Base-by-base conservation (phyloP, 2,797 vertebrate species). In the Clarias laeviceps region DNA sequence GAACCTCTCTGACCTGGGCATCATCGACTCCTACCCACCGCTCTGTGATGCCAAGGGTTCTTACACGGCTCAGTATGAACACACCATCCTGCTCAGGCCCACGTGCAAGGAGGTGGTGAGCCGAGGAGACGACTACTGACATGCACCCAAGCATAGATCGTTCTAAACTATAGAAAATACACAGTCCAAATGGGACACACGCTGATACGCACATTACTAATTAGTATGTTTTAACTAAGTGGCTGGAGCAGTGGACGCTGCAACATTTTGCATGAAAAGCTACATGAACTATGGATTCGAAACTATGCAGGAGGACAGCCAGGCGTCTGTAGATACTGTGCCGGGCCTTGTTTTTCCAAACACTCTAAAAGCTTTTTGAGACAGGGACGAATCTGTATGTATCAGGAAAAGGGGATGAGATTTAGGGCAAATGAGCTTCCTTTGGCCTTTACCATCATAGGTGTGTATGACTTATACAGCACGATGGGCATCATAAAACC, bases 21-120 rank as follows among this genome's bases (percentile, higher is more conserved):
- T 99, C 90, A 97, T 99, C 91, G 98, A 99, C 92, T 97, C 98
- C 0, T 99, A 99, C 88, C 98, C 98, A 0, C 98, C 98, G 0
- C 94, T 99, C 6, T 99, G 98, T 76, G 98, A 99, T 95, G 96
- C 97, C 91, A 99, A 98, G 94, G 98, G 98, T 92, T 99, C 97
- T 0, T 99, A 99, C 92, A 99, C 98, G 0, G 98, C 98, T 34
- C 98, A 99, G 95, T 99, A 98, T 56, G 98, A 99, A 95, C 98
- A 99, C 91, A 99, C 98, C 88, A 99, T 99, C 90, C 95, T 99
- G 88, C 93, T 99, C 93, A 96, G 97, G 93, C 97, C 98, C 86
- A 99, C 97, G 11, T 99, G 97, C 94, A 99, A 99, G 94, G 98
- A 99, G 96, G 97, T 99, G 85, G 98, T 99, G 93, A 99, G 98